phyloP scores from a whole-genome alignment of 92 coral and sea anemone genomes.

The Blastomussa wellsi region DNA sequence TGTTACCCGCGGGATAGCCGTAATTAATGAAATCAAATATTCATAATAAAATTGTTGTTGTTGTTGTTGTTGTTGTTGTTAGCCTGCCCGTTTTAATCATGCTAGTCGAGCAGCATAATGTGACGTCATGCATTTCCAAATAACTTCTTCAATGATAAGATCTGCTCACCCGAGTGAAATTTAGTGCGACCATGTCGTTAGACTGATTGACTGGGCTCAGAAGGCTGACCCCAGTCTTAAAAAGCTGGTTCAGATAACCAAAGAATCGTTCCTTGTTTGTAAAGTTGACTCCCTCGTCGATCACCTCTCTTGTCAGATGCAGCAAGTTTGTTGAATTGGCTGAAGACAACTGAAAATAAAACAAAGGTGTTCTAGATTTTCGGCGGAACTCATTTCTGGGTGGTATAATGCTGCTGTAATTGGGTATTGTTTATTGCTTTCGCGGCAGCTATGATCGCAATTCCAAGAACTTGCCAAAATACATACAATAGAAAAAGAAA shows the following conservation, averaged over 20 bases:
- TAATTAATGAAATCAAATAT: too few species aligned
- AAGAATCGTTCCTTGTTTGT: slow-evolving; percentile 13
- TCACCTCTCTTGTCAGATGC: slow-evolving; percentile 2
- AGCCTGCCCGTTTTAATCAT: too few species aligned
- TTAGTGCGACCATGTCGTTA: slow-evolving; percentile 1
- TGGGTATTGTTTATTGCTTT: too few species aligned
- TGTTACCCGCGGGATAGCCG: too few species aligned
- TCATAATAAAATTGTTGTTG: too few species aligned
- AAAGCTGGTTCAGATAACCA: not conserved
- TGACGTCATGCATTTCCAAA: not conserved
- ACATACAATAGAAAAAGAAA: not conserved
- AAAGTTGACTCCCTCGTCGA: slow-evolving; percentile 5
- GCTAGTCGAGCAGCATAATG: too few species aligned
- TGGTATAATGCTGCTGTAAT: too few species aligned
- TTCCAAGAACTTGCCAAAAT: not conserved
- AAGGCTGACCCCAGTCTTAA: not conserved
- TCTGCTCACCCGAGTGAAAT: slow-evolving; percentile 20
- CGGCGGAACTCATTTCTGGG: not conserved
- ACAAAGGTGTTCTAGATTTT: not conserved
- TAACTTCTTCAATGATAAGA: not conserved
- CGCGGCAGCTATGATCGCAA: too few species aligned
- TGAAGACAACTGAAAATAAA: slow-evolving; percentile 14
- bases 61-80: too few species aligned
- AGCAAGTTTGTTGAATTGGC: slow-evolving; percentile 7
- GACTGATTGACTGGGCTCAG: slow-evolving; percentile 8